Conservation (phyloP, 2,797 vertebrate species). For the Emys orbicularis region DNA sequence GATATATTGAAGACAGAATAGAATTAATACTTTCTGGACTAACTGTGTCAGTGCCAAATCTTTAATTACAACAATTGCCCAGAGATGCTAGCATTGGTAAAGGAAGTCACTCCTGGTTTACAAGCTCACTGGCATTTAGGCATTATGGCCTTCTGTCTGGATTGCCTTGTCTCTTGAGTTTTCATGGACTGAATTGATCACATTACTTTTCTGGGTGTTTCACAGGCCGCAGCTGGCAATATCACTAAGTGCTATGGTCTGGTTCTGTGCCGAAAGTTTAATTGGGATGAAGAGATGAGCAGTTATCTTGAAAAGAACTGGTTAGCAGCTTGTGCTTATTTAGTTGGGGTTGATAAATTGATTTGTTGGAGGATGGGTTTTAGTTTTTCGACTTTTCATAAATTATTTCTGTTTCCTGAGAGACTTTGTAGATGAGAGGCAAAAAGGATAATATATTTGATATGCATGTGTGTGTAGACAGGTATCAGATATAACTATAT, state of each 20-base stretch:
- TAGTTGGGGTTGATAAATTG: neutral
- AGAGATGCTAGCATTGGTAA: neutral
- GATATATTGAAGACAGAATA: neutral
- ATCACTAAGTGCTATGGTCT: neutral
- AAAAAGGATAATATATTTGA: neutral
- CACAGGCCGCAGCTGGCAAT: neutral
- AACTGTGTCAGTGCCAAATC: slow-evolving; percentile 9
- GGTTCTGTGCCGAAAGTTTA: neutral
- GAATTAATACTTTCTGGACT: slow-evolving; percentile 13
- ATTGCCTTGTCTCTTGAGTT: slow-evolving; percentile 5
- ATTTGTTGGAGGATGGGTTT: neutral
- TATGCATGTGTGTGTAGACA: neutral
- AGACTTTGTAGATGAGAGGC: neutral
- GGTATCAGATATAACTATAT: neutral
- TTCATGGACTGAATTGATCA: neutral
- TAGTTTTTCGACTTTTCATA: neutral
- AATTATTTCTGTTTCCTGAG: neutral
- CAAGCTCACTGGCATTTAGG: slow-evolving; percentile 8
- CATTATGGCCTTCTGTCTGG: neutral
- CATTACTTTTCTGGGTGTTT: neutral
- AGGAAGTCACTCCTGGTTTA: slow-evolving; percentile 15
- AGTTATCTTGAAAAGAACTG: neutral
- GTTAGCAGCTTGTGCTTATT: neutral
- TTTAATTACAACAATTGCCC: slow-evolving; percentile 39
- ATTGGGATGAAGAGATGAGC: neutral